Conservation (phyloP, 2,797 vertebrate genomes). For the Eulemur mongoz region DNA sequence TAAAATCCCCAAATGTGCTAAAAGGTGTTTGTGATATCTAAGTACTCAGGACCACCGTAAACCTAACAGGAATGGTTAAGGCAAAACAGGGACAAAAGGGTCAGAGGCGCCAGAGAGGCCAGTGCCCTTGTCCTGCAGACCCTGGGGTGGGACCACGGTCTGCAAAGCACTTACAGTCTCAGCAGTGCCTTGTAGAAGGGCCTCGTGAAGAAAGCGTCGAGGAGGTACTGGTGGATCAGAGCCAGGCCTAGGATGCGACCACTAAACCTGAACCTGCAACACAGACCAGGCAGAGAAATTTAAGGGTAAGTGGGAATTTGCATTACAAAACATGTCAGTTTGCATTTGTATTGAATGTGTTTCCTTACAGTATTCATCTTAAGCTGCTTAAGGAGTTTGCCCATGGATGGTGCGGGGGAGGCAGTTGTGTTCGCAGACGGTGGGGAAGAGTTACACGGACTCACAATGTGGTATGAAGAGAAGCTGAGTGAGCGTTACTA, state of each 20-base stretch:
- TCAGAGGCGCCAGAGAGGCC: not conserved
- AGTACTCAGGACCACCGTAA: not conserved
- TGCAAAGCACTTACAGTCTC: slow-evolving; percentile 90
- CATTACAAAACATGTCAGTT: not conserved
- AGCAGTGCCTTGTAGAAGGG: slow-evolving; percentile 97
- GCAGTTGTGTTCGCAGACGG: not conserved
- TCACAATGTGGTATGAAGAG: not conserved
- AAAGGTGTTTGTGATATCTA: not conserved
- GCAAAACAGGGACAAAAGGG: not conserved
- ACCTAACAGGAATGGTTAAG: not conserved
- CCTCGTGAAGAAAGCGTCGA: slow-evolving; percentile 93
- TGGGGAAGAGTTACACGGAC: not conserved
- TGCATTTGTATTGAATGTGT: not conserved
- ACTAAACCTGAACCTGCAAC: slow-evolving; percentile 95
- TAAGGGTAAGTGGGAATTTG: not conserved
- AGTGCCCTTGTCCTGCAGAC: not conserved
- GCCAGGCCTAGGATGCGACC: slow-evolving; percentile 97
- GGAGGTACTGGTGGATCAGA: slow-evolving; percentile 97
- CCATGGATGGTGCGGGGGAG: not conserved
- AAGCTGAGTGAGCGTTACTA: not conserved
- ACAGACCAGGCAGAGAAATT: slow-evolving; percentile 58
- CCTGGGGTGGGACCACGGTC: not conserved
- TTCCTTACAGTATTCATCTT: not conserved
- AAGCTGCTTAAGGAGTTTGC: not conserved
- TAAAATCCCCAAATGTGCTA: not conserved